Conservation (phyloP, 2,888 invertebrate species). For the Standfussiana lucernea region DNA sequence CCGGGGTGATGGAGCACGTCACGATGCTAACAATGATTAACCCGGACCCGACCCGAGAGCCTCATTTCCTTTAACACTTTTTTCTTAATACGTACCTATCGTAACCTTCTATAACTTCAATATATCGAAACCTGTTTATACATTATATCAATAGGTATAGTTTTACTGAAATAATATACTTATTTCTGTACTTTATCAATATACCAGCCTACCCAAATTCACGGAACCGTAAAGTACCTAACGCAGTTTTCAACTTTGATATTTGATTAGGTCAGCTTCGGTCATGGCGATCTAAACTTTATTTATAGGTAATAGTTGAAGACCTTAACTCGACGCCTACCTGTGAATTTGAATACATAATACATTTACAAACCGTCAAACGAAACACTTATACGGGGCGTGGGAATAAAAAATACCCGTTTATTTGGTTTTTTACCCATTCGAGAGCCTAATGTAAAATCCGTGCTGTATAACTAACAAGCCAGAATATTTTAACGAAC, state of each 20-base stretch:
- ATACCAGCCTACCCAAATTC: neutral
- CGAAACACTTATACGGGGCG: conserved; percentile 46
- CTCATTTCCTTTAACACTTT: conserved; percentile 61
- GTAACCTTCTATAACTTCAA: neutral
- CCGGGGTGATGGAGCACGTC: conserved; percentile 76
- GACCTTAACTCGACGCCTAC: conserved; percentile 60
- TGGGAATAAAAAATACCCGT: conserved; percentile 49
- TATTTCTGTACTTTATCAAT: conserved; percentile 3
- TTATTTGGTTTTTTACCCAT: conserved; percentile 40
- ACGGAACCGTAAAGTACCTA: neutral
- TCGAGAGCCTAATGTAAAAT: conserved; percentile 52
- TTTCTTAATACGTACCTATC: conserved; percentile 55
- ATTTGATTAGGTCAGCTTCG: conserved; percentile 51
- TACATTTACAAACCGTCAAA: conserved; percentile 43
- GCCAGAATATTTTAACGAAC: conserved; percentile 63
- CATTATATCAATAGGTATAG: neutral
- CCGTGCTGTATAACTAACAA: conserved; percentile 56
- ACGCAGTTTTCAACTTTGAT: conserved; percentile 35
- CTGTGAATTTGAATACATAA: conserved; percentile 50
- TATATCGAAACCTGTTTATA: neutral
- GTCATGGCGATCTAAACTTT: conserved; percentile 37
- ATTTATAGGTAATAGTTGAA: conserved; percentile 57
- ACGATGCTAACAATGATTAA: conserved; percentile 80
- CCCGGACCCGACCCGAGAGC: conserved; percentile 67
- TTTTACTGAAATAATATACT: neutral